These are phyloP conservation scores for Stenoptilia bipunctidactyla DNA, from an alignment of 2,888 invertebrate species.

Conservation along the genomic window DNA sequence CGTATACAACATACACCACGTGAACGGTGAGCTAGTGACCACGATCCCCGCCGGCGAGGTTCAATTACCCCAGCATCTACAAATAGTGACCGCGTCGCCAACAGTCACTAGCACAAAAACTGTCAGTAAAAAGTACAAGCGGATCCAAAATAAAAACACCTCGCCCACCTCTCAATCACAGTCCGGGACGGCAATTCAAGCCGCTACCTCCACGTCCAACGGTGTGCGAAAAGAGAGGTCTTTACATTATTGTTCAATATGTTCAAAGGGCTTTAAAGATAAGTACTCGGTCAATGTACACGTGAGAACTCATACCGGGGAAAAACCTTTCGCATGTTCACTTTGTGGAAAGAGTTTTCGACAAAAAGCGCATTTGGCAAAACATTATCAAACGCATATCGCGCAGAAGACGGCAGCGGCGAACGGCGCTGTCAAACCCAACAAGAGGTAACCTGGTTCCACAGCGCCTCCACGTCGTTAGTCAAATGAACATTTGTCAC, in stretches of 20 bases:
- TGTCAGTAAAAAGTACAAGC: conserved; percentile 78
- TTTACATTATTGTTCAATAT: conserved; percentile 92
- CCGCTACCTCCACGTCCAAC: conserved; percentile 75
- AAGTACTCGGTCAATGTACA: conserved; percentile 98
- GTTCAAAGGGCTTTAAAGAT: conserved; percentile 94
- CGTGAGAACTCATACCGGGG: conserved; percentile 96
- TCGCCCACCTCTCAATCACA: conserved; percentile 45
- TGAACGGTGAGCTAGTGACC: conserved; percentile 57
- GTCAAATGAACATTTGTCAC: conserved; percentile 58
- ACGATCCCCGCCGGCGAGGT: conserved; percentile 60
- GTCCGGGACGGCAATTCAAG: conserved; percentile 49
- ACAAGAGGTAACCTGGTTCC: conserved; percentile 69
- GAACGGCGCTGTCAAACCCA: conserved; percentile 72
- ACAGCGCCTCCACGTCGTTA: conserved; percentile 31
- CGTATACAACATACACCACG: conserved; percentile 70
- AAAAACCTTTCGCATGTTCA: conserved; percentile 96
- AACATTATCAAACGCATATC: conserved; percentile 94
- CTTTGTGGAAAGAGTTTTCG: conserved; percentile 94
- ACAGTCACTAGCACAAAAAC: conserved; percentile 74
- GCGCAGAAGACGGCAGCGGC: conserved; percentile 84
- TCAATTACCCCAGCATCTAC: conserved; percentile 61
- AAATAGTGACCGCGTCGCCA: conserved; percentile 72
- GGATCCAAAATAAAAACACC: conserved; percentile 68
- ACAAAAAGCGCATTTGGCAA: conserved; percentile 92
- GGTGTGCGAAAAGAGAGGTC: conserved; percentile 88